Evolutionary conservation across 2,113 vertebrate genomes (phyloP), one percentile per base, ranked within the genome.

Genomic region (Chloebia gouldiae): DNA sequence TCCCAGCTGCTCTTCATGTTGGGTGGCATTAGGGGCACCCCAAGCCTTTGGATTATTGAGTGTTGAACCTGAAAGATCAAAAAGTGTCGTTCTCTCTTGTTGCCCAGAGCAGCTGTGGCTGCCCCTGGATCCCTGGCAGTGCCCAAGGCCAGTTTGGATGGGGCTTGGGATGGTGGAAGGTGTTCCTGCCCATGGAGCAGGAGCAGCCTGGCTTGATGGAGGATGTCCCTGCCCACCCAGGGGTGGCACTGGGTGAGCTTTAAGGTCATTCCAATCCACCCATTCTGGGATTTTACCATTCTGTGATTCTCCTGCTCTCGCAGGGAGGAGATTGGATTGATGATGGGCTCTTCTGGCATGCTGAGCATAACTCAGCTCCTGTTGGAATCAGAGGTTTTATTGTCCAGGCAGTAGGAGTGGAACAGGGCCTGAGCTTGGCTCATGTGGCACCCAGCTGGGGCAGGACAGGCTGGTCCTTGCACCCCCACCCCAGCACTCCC

Each of bases 371-470:
- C 31, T 33, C 25, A 12, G 2, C 17, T 57, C 40, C 71, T n/a
- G 9, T 5, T 60, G 78, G 54, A 56, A 16, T 11, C 54, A 4
- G 13, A 16, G 31, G 18, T n/a, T 60, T 45, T 19, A 8, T 10
- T 22, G 3, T 6, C 28, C 65, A 2, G 54, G 89, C 45, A 11
- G 2, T 0, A 24, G 18, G 19, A 66, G 50, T 4, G 28, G 10
- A 19, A 0, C 6, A 6, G 50, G 59, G 17, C 22, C 45, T 23
- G 61, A 27, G 60, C 45, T 85, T 19, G 50, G 66, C 59, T 31
- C 31, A 0, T 1, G 15, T 12, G 65, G 31, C 1, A 0, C 30
- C 49, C 40, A 19, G 19, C 3, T 2, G 11, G 33, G 30, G 54
- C 0, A 0, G 77, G 28, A 23, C 77, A 66, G 72, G 45, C 65